These are phyloP conservation scores for Charadrius vociferus DNA, from an alignment of 2,113 vertebrate species.

Conservation along the genomic window DNA sequence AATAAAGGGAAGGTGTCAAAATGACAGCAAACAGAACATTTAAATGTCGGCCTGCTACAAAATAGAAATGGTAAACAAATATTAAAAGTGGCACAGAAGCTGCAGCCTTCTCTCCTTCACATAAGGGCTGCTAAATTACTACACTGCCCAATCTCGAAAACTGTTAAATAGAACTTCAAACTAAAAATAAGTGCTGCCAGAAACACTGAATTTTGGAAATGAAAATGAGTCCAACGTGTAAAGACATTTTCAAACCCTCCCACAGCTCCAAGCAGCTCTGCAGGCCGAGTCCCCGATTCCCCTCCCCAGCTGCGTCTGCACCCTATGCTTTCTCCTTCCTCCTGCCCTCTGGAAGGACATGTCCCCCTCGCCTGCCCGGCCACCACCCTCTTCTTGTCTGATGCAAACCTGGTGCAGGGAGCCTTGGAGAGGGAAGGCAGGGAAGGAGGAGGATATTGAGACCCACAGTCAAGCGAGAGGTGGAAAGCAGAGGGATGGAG, in stretches of 20 bases:
- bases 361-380: rapidly evolving
- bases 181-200: slow-evolving; percentile 61
- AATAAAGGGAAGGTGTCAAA: slow-evolving; percentile 56
- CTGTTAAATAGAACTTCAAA: slow-evolving; percentile 51
- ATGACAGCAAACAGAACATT: slow-evolving; percentile 45
- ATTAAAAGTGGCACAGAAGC: slow-evolving; percentile 60
- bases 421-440: not conserved
- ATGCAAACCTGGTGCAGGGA: rapidly evolving
- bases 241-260: slow-evolving; percentile 36
- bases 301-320: rapidly evolving
- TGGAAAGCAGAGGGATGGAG: not conserved
- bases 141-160: slow-evolving; percentile 11
- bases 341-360: rapidly evolving
- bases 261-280: not conserved
- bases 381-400: not conserved
- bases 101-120: slow-evolving; percentile 41
- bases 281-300: not conserved
- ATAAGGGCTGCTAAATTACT: slow-evolving; percentile 61
- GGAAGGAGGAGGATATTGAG: not conserved
- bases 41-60: not conserved
- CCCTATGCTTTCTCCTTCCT: not conserved
- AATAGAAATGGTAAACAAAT: slow-evolving; percentile 37
- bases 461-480: rapidly evolving
- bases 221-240: slow-evolving; percentile 23
- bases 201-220: slow-evolving; percentile 60